Evolutionary conservation across 1,140 invertebrate species (phyloP), one percentile per base, ranked within the genome.

Genomic region (Nebria ingens): DNA sequence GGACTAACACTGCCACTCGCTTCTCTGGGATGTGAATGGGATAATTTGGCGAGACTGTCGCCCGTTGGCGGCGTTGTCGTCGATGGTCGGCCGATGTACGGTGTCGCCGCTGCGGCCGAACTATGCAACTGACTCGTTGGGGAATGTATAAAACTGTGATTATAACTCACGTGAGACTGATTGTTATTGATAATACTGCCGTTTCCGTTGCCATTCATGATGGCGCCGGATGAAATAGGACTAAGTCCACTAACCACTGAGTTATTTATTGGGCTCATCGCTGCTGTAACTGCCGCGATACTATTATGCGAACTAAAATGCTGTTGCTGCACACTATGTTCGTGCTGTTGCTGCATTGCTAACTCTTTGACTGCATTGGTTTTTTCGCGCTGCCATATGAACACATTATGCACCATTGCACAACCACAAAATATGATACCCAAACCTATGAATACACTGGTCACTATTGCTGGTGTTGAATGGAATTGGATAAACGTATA

Each of bases 401-500:
- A 93, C 2, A 93, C 89, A 68, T 93, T 94, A 72, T 95, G 92
- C 6, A 94, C 89, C 82, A 93, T 89, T 42, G 90, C 89, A 63
- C 89, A 87, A 56, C 91, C 89, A 69, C 91, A 93, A 73, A 94
- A 93, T 12, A 94, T 79, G 34, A 94, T 91, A 1, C 91, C 91
- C 1, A 92, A 74, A 6, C 87, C 91, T 49, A 94, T 92, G 62
- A 94, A 84, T 0, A 90, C 81, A 60, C 87, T 91, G 2, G 90
- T 91, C 17, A 93, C 83, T 56, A 94, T 90, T 1, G 92, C 91
- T 6, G 91, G 89, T 19, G 89, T 91, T 9, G 89, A 91, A 61
- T 92, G 88, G 72, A 93, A 93, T 70, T 93, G 89, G 65, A 93
- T 88, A 67, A 93, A 90, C 1, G 91, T 93, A 73, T 92, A 93